Base-by-base conservation (phyloP, 2,888 invertebrate genomes). In the Polymixis flavicincta region DNA sequence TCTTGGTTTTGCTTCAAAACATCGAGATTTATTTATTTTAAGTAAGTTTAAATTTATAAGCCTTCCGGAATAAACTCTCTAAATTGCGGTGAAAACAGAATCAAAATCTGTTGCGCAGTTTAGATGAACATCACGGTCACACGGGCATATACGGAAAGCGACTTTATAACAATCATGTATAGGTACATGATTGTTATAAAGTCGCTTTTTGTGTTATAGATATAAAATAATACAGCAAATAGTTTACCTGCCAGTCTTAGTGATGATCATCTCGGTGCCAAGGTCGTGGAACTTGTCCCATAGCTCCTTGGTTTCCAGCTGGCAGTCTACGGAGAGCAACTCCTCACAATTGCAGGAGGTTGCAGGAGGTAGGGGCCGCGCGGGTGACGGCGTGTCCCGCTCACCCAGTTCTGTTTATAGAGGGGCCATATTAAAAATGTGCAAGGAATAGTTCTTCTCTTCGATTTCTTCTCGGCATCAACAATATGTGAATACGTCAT, bases 241-340 rank as follows among this genome's bases (percentile, higher is more conserved):
- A 52, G 28, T 37, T 97, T 94, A 99, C 99, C 99, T 98, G 94
- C 99, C 99, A 90, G 99, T 98, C 96, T 99, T 99, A 42, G 99
- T 99, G 95, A 99, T 99, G 94, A 99, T 99, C 99, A 99, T 99
- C 96, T 99, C 99, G 1, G 99, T 99, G 86, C 99, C 99, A 77
- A 99, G 97, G 90, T 98, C 98, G 92, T 98, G 98, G 96, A 99
- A 99, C 95, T 99, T 99, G 95, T 99, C 99, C 99, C 99, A 99
- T 55, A 99, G 97, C 89, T 99, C 99, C 95, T 99, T 99, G 84
- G 99, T 99, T 96, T 99, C 99, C 91, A 99, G 97, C 92, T 98
- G 98, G 92, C 99, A 99, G 90, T 98, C 98, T 74, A 99, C 98
- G 83, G 98, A 97, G 86, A 97, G 97, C 82, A 98, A 96, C 91